These are phyloP conservation scores for Anthophora plumipes DNA, from an alignment of 2,888 invertebrate species.

Conservation along the genomic window DNA sequence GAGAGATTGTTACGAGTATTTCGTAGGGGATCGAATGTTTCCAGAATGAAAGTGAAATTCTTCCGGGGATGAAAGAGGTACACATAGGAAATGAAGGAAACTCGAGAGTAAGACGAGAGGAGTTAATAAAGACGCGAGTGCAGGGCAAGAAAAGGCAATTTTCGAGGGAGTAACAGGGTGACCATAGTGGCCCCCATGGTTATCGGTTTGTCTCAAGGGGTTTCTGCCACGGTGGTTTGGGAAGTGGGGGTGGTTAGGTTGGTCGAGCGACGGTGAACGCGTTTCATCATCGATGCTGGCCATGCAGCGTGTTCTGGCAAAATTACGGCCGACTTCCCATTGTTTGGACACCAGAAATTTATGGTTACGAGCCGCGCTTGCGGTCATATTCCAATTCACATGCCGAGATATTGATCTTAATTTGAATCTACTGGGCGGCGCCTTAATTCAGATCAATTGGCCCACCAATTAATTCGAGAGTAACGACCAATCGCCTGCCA, in stretches of 20 bases:
- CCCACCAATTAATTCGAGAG: slow-evolving; percentile 66
- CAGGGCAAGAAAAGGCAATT: not conserved
- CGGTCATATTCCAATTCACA: slow-evolving; percentile 71
- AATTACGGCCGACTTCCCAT: slow-evolving; percentile 69
- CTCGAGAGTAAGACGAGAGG: not conserved
- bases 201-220: slow-evolving; percentile 25
- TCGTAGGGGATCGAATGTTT: too few species aligned
- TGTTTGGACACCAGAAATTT: slow-evolving; percentile 72
- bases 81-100: not conserved
- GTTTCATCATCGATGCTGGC: slow-evolving; percentile 48
- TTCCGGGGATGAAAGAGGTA: not conserved
- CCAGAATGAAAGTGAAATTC: too few species aligned
- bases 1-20: too few species aligned
- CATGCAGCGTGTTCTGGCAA: slow-evolving; percentile 51
- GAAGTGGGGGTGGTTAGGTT: too few species aligned
- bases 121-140: not conserved
- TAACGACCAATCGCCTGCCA: slow-evolving; percentile 62
- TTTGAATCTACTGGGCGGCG: slow-evolving; percentile 73
- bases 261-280: slow-evolving; percentile 22
- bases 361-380: slow-evolving; percentile 66
- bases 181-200: not conserved
- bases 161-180: not conserved
- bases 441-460: slow-evolving; percentile 74
- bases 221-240: slow-evolving; percentile 8
- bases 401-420: slow-evolving; percentile 76